Evolutionary conservation across 2,888 invertebrate species (phyloP).

Genomic region (Drosophila buzzatii): DNA sequence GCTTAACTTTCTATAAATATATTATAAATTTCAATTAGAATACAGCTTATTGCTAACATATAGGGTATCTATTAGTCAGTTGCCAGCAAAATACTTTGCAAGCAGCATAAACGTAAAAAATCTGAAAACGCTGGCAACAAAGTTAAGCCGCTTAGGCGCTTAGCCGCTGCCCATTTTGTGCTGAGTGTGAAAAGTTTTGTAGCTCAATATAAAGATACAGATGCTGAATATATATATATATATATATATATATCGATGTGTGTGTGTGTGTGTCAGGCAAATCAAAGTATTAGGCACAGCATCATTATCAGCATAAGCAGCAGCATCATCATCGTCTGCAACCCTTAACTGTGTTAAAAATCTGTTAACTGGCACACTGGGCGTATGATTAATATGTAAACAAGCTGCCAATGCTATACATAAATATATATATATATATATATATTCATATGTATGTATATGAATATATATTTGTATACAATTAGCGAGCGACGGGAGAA

Average conservation of each 20-base stretch:
- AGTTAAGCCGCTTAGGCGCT: constrained; percentile 75
- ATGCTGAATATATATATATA: constrained; percentile 33
- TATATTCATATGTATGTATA: constrained; percentile 16
- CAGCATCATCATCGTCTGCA: constrained; percentile 2
- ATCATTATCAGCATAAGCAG: constrained; percentile 13
- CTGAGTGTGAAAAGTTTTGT: constrained; percentile 73
- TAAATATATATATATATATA: constrained; percentile 44
- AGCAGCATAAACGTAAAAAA: constrained; percentile 60
- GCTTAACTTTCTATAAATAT: no score
- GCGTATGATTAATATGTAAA: constrained; percentile 53
- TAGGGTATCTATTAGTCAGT: background rate
- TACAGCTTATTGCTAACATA: background rate
- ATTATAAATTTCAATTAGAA: background rate
- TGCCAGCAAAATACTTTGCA: background rate
- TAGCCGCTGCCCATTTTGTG: constrained; percentile 63
- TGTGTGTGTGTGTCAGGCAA: constrained; percentile 43
- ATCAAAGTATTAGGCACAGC: constrained; percentile 70
- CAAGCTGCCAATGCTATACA: constrained; percentile 25
- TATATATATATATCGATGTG: background rate
- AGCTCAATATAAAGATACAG: constrained; percentile 42
- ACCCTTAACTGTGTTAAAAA: constrained; percentile 26
- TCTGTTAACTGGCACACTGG: constrained; percentile 32
- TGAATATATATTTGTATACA: constrained; percentile 68
- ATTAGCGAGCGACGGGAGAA: constrained; percentile 62
- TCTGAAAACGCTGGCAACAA: constrained; percentile 56